These are phyloP conservation scores for Mareca penelope DNA, from an alignment of 2,797 vertebrate genomes.

Conservation along the genomic window DNA sequence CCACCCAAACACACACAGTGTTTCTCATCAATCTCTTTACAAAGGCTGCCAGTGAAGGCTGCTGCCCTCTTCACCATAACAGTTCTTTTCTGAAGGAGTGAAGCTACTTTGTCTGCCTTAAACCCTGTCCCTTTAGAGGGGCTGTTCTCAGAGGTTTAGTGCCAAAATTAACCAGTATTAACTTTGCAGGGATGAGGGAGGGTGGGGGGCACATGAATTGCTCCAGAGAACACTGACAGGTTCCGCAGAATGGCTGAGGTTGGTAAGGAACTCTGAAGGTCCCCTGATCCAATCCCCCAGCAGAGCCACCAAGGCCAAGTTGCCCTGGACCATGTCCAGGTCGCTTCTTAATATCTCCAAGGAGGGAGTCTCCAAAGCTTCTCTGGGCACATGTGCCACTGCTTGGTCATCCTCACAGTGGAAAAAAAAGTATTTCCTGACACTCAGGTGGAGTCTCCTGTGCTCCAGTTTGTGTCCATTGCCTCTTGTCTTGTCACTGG, in stretches of 20 bases:
- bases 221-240: not conserved
- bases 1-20: not conserved
- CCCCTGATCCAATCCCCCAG: rapidly evolving
- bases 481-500: no score
- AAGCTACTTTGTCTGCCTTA: not conserved
- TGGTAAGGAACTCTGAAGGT: not conserved
- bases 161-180: not conserved
- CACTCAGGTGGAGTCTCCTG: no score
- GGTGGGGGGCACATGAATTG: not conserved
- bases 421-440: no score
- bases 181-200: not conserved
- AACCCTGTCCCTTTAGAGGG: not conserved
- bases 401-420: no score
- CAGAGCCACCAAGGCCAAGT: not conserved
- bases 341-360: no score
- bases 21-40: not conserved
- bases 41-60: not conserved
- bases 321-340: not conserved
- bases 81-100: not conserved
- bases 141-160: not conserved
- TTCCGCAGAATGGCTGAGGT: not conserved
- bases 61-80: not conserved
- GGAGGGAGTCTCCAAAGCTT: no score
- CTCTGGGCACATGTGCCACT: no score
- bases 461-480: no score